phyloP scores from a whole-genome alignment of 2,113 vertebrate species.

The Pterophyllum scalare region DNA sequence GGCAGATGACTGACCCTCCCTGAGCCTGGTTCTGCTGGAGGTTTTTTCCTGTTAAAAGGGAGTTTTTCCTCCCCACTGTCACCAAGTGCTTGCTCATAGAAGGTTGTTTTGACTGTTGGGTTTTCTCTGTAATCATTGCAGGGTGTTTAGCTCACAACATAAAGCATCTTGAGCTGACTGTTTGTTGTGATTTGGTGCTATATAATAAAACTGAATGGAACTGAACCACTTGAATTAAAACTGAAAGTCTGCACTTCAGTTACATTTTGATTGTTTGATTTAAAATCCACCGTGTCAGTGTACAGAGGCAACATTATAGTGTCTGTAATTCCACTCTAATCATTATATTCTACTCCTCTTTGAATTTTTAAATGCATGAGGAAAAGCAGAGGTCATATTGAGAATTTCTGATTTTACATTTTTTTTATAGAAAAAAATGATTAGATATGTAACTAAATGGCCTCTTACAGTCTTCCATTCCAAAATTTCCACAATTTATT shows the following conservation, averaged over 20 bases:
- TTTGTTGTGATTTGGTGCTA: neutral
- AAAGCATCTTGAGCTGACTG: no score
- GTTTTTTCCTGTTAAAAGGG: no score
- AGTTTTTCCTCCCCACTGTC: no score
- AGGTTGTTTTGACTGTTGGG: no score
- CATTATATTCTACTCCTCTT: neutral
- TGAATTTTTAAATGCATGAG: neutral
- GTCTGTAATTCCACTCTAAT: neutral
- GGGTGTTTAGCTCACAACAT: no score
- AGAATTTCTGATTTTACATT: neutral
- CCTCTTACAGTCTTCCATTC: neutral
- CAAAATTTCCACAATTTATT: neutral
- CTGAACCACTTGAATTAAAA: neutral
- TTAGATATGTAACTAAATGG: neutral
- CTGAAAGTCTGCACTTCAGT: neutral
- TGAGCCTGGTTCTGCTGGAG: no score
- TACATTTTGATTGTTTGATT: neutral
- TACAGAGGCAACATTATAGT: no score
- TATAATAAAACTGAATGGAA: neutral
- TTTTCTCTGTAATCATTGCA: no score
- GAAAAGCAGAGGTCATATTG: neutral
- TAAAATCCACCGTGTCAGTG: neutral
- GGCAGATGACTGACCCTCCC: no score
- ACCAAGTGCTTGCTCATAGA: no score
- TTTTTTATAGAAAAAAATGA: neutral